Conservation (phyloP, 1,140 invertebrate species). For the Microplitis mediator region DNA sequence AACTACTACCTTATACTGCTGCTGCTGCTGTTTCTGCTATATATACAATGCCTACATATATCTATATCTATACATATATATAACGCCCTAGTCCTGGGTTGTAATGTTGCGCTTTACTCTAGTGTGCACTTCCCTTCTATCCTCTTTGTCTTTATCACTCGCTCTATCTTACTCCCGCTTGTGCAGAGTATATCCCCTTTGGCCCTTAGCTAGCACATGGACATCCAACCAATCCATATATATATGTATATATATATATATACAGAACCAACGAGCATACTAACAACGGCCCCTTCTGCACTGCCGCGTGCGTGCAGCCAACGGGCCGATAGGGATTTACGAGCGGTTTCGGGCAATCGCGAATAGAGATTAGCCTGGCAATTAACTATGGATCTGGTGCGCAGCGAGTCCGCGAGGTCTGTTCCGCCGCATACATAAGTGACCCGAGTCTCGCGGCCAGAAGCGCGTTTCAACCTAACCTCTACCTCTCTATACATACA, state of each 20-base stretch:
- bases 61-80: too few relatives aligned
- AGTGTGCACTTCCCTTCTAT: too few relatives aligned
- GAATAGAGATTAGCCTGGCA: constrained; percentile 63
- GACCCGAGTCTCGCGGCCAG: constrained; percentile 33
- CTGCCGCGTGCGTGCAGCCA: constrained; percentile 43
- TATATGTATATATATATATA: background rate
- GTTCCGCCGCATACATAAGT: constrained; percentile 30
- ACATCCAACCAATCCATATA: background rate
- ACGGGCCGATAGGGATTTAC: constrained; percentile 61
- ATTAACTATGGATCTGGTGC: constrained; percentile 63
- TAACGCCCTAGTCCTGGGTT: too few relatives aligned
- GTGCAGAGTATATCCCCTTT: too few relatives aligned
- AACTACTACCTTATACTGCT: background rate
- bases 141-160: too few relatives aligned
- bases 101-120: too few relatives aligned
- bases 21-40: background rate
- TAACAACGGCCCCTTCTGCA: background rate
- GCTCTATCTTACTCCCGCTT: too few relatives aligned
- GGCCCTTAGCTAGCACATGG: too few relatives aligned
- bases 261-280: too few relatives aligned
- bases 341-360: constrained; percentile 63
- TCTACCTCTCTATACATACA: background rate
- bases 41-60: background rate
- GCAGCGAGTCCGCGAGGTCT: constrained; percentile 56
- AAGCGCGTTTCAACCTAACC: constrained; percentile 35